A percentile compares a stretch with the other conserved stretches of the same genome.
Conservation (phyloP, 2,113 vertebrate genomes). For the Urocolius indicus region DNA sequence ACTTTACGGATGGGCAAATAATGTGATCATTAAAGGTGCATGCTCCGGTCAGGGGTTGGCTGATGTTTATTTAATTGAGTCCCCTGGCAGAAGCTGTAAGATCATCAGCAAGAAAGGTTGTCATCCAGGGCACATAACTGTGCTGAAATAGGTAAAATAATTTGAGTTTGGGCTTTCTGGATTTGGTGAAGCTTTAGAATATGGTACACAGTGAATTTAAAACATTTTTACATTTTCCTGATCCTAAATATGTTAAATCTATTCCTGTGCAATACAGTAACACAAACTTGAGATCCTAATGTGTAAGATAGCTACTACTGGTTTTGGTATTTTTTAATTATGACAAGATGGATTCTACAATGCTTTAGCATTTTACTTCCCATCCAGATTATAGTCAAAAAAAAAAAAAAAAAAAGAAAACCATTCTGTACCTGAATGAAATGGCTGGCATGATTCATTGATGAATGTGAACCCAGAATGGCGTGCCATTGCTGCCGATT, state of each 20-base stretch:
- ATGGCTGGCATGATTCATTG: background rate
- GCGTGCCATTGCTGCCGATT: background rate
- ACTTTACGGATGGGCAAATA: slow-evolving; percentile 5
- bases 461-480: background rate
- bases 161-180: background rate
- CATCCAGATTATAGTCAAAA: background rate
- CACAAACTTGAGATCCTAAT: background rate
- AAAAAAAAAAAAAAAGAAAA: background rate
- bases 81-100: background rate
- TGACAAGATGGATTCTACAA: background rate
- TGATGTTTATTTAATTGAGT: slow-evolving; percentile 37
- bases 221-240: background rate
- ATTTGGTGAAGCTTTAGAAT: background rate
- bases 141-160: background rate
- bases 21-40: background rate
- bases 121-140: background rate
- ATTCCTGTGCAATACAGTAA: background rate
- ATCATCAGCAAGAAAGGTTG: background rate
- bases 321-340: background rate
- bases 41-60: slow-evolving; percentile 7
- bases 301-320: background rate
- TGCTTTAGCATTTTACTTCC: background rate
- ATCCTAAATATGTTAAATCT: background rate
- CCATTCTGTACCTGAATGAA: background rate
- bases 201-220: background rate